Evolutionary conservation across 2,113 vertebrate genomes (phyloP).

Genomic region (Neofelis nebulosa): DNA sequence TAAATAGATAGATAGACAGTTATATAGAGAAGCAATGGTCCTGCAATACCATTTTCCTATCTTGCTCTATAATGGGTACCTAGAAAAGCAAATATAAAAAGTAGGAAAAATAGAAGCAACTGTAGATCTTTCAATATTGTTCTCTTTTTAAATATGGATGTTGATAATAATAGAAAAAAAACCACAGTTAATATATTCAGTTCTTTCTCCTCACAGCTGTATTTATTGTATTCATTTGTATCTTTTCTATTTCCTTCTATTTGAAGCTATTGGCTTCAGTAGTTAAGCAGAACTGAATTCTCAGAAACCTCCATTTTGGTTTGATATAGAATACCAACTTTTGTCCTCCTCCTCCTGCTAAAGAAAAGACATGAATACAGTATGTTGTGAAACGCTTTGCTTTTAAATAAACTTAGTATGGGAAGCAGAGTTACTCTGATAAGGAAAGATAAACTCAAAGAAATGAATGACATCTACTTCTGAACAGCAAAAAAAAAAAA

Average conservation of each 20-base stretch:
- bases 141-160: background rate
- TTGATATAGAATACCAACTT: background rate
- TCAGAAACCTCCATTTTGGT: slow-evolving; percentile 18
- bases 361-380: background rate
- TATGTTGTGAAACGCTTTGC: background rate
- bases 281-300: slow-evolving; percentile 47
- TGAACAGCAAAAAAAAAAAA: background rate
- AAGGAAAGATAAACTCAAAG: background rate
- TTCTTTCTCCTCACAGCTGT: slow-evolving; percentile 22
- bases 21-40: background rate
- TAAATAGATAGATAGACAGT: background rate
- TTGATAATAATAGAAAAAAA: background rate
- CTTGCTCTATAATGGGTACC: background rate
- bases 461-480: background rate
- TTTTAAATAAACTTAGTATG: background rate
- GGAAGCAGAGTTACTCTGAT: background rate
- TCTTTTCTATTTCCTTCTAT: background rate
- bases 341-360: background rate
- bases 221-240: background rate
- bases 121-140: background rate
- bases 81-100: background rate
- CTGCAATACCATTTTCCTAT: background rate
- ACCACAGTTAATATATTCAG: background rate
- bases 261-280: slow-evolving; percentile 61
- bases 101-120: background rate